phyloP scores from a whole-genome alignment of 2,113 vertebrate species.

The Motacilla alba region DNA sequence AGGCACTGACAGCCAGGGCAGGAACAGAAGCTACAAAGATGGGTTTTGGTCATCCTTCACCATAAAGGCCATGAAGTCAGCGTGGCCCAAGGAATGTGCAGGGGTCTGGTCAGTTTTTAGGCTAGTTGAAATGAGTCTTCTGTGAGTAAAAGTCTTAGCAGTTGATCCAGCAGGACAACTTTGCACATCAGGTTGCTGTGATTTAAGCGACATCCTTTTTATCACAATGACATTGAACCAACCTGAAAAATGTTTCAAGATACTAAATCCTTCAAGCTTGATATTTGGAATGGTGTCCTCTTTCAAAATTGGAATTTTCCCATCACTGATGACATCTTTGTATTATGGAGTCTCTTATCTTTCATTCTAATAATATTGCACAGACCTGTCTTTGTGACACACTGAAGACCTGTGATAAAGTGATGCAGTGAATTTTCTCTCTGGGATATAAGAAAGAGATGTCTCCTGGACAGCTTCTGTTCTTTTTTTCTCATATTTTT shows the following conservation, averaged over 20 bases:
- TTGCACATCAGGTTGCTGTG: conserved; percentile 16
- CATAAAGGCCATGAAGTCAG: neutral
- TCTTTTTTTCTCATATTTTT: neutral
- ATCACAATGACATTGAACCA: conserved; percentile 41
- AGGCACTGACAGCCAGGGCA: neutral
- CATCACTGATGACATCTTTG: conserved; percentile 36
- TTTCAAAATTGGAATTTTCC: conserved; percentile 50
- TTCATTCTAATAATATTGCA: conserved; percentile 40
- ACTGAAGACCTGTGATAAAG: conserved; percentile 41
- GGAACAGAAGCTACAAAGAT: neutral
- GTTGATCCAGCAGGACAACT: neutral
- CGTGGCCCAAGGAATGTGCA: neutral
- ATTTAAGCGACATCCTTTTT: conserved; percentile 51
- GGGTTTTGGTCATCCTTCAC: neutral
- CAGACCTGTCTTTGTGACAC: conserved; percentile 21
- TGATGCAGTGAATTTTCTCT: conserved; percentile 38
- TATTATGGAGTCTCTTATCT: conserved; percentile 43
- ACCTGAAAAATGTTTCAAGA: conserved; percentile 58
- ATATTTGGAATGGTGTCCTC: conserved; percentile 46
- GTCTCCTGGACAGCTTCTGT: neutral
- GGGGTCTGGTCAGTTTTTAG: neutral
- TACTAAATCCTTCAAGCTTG: conserved; percentile 53
- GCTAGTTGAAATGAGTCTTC: neutral
- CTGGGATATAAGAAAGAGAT: neutral
- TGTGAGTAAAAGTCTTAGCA: neutral